phyloP scores from a whole-genome alignment of 2,113 vertebrate species.

The Danionella cerebrum region DNA sequence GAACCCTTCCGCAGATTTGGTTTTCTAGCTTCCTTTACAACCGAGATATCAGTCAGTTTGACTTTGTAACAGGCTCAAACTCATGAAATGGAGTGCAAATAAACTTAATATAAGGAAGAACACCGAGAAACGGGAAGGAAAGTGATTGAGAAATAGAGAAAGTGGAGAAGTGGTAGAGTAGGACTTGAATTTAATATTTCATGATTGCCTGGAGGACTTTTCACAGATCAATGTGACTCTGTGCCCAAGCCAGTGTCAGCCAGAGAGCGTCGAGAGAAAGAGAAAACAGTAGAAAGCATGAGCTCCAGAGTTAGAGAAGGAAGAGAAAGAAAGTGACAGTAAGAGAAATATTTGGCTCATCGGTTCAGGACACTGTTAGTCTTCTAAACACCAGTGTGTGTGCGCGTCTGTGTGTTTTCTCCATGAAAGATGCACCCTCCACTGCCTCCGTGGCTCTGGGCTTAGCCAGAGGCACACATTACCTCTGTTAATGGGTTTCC shows the following conservation, averaged over 20 bases:
- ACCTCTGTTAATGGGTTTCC: conserved; percentile 95
- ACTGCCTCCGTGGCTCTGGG: conserved; percentile 76
- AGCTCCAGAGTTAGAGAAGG: conserved; percentile 26
- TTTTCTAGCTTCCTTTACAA: no score
- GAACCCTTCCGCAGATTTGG: no score
- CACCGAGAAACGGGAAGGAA: neutral
- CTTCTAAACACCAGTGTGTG: conserved; percentile 97
- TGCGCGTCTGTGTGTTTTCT: no score
- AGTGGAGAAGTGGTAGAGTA: conserved; percentile 80
- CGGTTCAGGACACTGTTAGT: conserved; percentile 97
- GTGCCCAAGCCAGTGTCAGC: conserved; percentile 78
- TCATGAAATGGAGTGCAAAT: conserved; percentile 70
- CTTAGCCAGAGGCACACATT: conserved; percentile 79
- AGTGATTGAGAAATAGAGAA: conserved; percentile 44
- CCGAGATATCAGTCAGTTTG: neutral
- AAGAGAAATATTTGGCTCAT: conserved; percentile 96
- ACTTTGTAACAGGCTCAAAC: conserved; percentile 71
- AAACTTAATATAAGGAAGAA: conserved; percentile 6
- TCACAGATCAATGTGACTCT: conserved; percentile 84
- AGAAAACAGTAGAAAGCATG: conserved; percentile 5
- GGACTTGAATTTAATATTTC: conserved; percentile 90
- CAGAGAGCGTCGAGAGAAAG: conserved; percentile 13
- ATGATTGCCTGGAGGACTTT: conserved; percentile 82
- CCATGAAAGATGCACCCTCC: conserved; percentile 97
- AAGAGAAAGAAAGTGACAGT: conserved; percentile 27